A percentile compares a stretch with the other conserved stretches of the same genome.
phyloP scores from a whole-genome alignment of 2,888 invertebrate genomes.

The Yponomeuta plumbellus region DNA sequence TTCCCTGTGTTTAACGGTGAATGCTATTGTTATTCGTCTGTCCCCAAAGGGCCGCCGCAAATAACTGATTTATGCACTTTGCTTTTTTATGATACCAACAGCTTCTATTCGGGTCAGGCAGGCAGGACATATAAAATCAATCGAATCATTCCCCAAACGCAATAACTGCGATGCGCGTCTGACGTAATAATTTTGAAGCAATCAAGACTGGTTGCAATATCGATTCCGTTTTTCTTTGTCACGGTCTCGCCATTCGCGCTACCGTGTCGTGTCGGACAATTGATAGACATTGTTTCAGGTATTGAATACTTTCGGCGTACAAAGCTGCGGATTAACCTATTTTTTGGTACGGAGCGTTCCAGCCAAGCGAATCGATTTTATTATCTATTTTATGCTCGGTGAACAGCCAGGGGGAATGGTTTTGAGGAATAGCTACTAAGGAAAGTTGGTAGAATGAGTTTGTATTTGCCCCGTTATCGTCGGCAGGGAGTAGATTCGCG shows the following conservation, averaged over 20 bases:
- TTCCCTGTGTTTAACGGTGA: conserved; percentile 18
- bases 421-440: background rate
- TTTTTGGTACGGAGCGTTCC: background rate
- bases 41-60: background rate
- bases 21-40: conserved; percentile 6
- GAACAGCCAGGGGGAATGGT: background rate
- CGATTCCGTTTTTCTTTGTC: conserved; percentile 24
- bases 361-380: conserved; percentile 3
- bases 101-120: background rate
- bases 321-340: conserved; percentile 5
- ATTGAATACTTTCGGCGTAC: conserved; percentile 7
- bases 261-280: background rate
- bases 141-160: background rate
- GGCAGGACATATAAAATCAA: background rate
- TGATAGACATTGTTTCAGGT: background rate
- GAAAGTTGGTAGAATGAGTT: conserved; percentile 13
- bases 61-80: background rate
- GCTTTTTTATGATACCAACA: background rate
- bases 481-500: background rate
- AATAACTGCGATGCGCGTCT: background rate
- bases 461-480: background rate
- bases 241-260: conserved; percentile 15
- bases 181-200: conserved; percentile 14
- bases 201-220: conserved; percentile 25
- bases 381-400: conserved; percentile 1